phyloP scores from a whole-genome alignment of 2,113 vertebrate species.

The Brachyhypopomus occidentalis region DNA sequence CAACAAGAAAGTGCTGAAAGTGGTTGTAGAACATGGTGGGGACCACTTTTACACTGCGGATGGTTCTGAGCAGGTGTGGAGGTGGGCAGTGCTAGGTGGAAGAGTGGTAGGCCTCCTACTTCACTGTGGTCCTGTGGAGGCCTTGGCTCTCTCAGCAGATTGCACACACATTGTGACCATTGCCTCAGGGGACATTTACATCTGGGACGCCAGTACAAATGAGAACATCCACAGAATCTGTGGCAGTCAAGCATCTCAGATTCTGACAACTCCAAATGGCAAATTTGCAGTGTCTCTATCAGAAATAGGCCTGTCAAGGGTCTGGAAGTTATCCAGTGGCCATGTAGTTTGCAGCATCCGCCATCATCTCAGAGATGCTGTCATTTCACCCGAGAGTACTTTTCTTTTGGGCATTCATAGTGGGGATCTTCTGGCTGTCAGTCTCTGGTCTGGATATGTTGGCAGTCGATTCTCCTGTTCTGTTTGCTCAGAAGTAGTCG shows the following conservation, averaged over 20 bases:
- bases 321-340: conserved; percentile 74
- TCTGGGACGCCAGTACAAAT: conserved; percentile 72
- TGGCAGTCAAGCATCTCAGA: conserved; percentile 61
- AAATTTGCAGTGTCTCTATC: conserved; percentile 73
- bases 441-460: conserved; percentile 76
- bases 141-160: conserved; percentile 65
- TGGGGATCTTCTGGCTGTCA: conserved; percentile 73
- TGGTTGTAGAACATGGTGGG: conserved; percentile 62
- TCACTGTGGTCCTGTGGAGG: conserved; percentile 68
- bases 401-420: conserved; percentile 71
- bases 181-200: conserved; percentile 69
- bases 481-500: conserved; percentile 61
- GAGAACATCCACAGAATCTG: conserved; percentile 69
- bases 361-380: conserved; percentile 62
- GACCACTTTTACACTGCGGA: conserved; percentile 72
- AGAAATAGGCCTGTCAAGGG: conserved; percentile 63
- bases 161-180: conserved; percentile 67
- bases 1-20: conserved; percentile 53
- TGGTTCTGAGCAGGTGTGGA: conserved; percentile 71
- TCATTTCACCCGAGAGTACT: conserved; percentile 75
- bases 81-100: conserved; percentile 65
- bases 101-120: conserved; percentile 61
- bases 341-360: conserved; percentile 71
- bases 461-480: conserved; percentile 71
- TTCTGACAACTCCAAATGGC: conserved; percentile 72